A percentile compares a stretch with the other conserved stretches of the same genome.
Evolutionary conservation across 2,113 vertebrate species (phyloP).

Genomic region (Mormoops blainvillei): DNA sequence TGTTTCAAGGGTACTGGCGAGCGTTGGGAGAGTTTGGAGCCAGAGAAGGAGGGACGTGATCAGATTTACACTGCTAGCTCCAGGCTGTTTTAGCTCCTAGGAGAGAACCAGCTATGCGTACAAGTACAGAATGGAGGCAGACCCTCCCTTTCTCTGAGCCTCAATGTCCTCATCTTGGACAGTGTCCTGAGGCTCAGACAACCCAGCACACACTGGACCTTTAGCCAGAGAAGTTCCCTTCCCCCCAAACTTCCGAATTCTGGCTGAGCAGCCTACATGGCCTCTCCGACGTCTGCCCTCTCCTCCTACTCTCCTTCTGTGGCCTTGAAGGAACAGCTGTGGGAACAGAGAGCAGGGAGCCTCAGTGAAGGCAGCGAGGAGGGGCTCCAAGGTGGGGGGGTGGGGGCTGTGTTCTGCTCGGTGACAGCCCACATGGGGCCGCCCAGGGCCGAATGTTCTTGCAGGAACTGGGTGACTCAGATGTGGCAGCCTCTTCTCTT

Average conservation of each 20-base stretch:
- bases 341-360: slow-evolving; percentile 29
- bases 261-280: neutral
- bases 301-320: slow-evolving; percentile 60
- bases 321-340: slow-evolving; percentile 52
- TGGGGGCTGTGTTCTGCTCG: slow-evolving; percentile 32
- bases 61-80: neutral
- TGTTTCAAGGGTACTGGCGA: neutral
- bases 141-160: neutral
- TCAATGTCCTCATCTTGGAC: neutral
- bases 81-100: neutral
- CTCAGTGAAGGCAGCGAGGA: neutral
- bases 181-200: neutral
- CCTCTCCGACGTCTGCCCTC: neutral
- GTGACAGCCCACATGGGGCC: slow-evolving; percentile 16
- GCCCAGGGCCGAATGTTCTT: neutral
- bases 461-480: slow-evolving; percentile 20
- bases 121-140: neutral
- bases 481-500: neutral
- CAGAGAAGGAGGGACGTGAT: neutral
- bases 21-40: neutral
- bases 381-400: slow-evolving; percentile 26
- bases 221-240: neutral
- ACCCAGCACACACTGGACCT: neutral
- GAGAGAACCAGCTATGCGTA: neutral
- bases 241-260: neutral